A percentile compares a stretch with the other conserved stretches of the same genome.
Conservation (phyloP, 2,888 invertebrate genomes). For the Poecilus cupreus region DNA sequence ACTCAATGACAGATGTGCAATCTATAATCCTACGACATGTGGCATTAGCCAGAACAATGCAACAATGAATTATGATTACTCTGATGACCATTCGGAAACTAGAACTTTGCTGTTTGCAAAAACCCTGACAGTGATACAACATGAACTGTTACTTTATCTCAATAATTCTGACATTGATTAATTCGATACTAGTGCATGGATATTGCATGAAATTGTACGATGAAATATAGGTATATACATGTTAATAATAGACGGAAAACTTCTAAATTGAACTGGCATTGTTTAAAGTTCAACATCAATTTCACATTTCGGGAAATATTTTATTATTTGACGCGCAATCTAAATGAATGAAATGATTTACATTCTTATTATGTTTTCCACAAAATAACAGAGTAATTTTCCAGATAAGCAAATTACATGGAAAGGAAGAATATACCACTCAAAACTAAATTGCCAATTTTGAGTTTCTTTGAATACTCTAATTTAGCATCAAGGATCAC, state of each 20-base stretch:
- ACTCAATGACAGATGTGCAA: not conserved
- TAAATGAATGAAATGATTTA: not conserved
- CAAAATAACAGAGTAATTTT: too few species aligned
- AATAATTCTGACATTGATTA: not conserved
- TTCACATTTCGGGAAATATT: not conserved
- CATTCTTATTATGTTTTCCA: too few species aligned
- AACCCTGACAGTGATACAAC: not conserved
- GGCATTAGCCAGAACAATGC: not conserved
- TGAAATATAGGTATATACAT: too few species aligned
- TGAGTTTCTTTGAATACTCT: too few species aligned
- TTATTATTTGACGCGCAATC: not conserved
- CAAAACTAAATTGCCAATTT: too few species aligned
- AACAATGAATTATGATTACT: conserved; percentile 14
- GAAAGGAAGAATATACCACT: too few species aligned
- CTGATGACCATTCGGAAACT: not conserved
- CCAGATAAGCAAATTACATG: too few species aligned
- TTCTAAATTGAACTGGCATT: too few species aligned
- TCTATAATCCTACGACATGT: not conserved
- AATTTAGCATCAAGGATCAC: too few species aligned
- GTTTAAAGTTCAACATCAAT: too few species aligned
- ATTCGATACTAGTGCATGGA: not conserved
- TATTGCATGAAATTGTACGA: too few species aligned
- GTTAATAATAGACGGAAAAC: too few species aligned
- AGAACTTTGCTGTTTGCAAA: not conserved
- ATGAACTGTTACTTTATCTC: not conserved